Evolutionary conservation across 1,140 invertebrate genomes (phyloP).

Genomic region (Neodiprion fabricii): DNA sequence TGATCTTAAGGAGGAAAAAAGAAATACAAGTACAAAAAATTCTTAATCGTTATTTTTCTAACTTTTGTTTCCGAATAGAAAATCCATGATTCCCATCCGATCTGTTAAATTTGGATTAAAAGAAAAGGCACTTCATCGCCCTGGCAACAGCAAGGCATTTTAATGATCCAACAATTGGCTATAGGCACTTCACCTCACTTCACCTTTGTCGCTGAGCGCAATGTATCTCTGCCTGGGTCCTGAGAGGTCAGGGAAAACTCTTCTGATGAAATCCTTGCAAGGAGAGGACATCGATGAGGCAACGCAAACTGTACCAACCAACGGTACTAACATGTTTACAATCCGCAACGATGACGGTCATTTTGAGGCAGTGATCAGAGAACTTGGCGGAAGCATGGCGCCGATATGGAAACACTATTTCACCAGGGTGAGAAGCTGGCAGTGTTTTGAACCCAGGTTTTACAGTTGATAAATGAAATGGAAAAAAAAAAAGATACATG

Average conservation of each 20-base stretch:
- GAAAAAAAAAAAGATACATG: background rate
- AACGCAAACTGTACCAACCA: constrained; percentile 76
- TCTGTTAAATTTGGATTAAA: too few relatives aligned
- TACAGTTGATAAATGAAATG: background rate
- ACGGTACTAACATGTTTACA: constrained; percentile 77
- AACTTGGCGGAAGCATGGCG: constrained; percentile 81
- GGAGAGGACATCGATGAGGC: constrained; percentile 73
- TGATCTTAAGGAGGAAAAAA: too few relatives aligned
- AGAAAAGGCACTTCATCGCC: background rate
- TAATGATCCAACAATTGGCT: background rate
- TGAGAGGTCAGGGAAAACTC: constrained; percentile 79
- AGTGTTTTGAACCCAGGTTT: background rate
- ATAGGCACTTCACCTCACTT: too few relatives aligned
- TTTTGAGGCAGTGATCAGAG: constrained; percentile 61
- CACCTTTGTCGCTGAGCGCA: background rate
- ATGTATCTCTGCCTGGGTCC: constrained; percentile 78
- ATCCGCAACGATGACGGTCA: constrained; percentile 63
- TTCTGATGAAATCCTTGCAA: constrained; percentile 77
- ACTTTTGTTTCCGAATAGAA: too few relatives aligned
- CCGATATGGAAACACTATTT: constrained; percentile 80
- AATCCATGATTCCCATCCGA: too few relatives aligned
- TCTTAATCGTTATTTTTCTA: too few relatives aligned
- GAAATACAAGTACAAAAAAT: too few relatives aligned
- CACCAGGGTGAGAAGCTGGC: constrained; percentile 60
- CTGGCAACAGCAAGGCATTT: background rate